Evolutionary conservation across 2,797 vertebrate genomes (phyloP).

Genomic region (Centropyge bicolor): DNA sequence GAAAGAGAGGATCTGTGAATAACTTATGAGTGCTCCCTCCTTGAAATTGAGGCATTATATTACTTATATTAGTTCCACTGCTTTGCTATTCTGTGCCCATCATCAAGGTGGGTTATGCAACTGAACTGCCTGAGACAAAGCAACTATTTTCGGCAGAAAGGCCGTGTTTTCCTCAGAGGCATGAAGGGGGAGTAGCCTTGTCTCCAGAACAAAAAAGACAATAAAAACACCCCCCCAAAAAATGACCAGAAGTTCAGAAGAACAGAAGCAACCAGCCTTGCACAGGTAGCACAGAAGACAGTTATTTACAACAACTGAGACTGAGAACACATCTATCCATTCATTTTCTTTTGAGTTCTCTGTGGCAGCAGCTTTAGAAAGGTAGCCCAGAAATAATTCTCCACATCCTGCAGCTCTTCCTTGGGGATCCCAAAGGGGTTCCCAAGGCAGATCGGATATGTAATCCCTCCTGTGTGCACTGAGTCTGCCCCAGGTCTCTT

Average conservation of each 20-base stretch:
- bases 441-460: conserved; percentile 31
- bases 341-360: conserved; percentile 27
- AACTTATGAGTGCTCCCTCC: conserved; percentile 58
- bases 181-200: conserved; percentile 14
- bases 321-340: conserved; percentile 11
- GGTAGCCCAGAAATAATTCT: conserved; percentile 18
- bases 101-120: conserved; percentile 70
- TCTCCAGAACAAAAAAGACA: conserved; percentile 29
- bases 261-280: conserved; percentile 6
- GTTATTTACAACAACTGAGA: conserved; percentile 13
- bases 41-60: conserved; percentile 60
- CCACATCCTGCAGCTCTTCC: conserved; percentile 31
- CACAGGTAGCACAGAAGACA: conserved; percentile 15
- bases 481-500: conserved; percentile 43
- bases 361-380: conserved; percentile 9
- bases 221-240: conserved; percentile 14
- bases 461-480: conserved; percentile 41
- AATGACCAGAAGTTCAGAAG: not conserved
- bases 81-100: conserved; percentile 56
- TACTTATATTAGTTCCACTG: conserved; percentile 69
- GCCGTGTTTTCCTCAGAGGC: conserved; percentile 49
- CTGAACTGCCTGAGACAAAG: conserved; percentile 55
- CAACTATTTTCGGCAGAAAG: too few relatives aligned
- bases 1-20: conserved; percentile 57
- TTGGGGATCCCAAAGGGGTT: conserved; percentile 25